These are phyloP conservation scores for Eristalinus sepulchralis DNA, from an alignment of 2,888 invertebrate species.

Conservation along the genomic window DNA sequence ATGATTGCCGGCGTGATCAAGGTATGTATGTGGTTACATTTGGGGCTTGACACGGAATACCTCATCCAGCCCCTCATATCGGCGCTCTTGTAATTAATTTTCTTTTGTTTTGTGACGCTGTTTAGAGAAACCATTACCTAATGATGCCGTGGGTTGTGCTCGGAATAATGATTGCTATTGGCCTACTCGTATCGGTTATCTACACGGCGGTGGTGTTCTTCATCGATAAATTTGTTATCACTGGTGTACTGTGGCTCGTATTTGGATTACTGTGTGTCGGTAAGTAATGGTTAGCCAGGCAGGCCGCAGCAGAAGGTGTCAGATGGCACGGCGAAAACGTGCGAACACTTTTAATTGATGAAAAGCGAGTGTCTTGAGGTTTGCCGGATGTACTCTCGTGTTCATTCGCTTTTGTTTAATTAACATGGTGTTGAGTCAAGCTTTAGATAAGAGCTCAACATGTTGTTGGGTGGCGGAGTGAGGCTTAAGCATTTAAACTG, in stretches of 20 bases:
- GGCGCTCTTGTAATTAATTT: slow-evolving; percentile 21
- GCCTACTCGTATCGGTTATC: slow-evolving; percentile 88
- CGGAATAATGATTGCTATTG: slow-evolving; percentile 90
- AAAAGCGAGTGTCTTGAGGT: slow-evolving; percentile 14
- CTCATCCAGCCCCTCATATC: neutral
- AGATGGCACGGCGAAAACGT: slow-evolving; percentile 19
- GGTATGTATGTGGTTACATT: slow-evolving; percentile 84
- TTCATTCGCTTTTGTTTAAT: neutral
- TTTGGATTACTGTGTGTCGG: slow-evolving; percentile 84
- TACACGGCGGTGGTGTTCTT: slow-evolving; percentile 90
- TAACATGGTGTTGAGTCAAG: neutral
- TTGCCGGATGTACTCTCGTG: slow-evolving; percentile 21
- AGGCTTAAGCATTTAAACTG: neutral
- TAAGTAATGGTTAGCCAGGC: slow-evolving; percentile 79
- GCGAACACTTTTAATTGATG: slow-evolving; percentile 22
- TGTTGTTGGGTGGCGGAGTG: neutral
- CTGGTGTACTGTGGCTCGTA: slow-evolving; percentile 84
- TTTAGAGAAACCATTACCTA: slow-evolving; percentile 89
- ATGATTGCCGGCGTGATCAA: slow-evolving; percentile 88
- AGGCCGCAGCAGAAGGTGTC: slow-evolving; percentile 7
- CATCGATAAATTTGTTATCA: slow-evolving; percentile 83
- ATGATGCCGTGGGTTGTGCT: slow-evolving; percentile 93
- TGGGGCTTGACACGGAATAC: slow-evolving; percentile 10
- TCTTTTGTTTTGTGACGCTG: slow-evolving; percentile 55
- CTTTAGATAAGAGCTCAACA: neutral